These are phyloP conservation scores for Uria lomvia DNA, from an alignment of 2,113 vertebrate genomes.

Conservation along the genomic window DNA sequence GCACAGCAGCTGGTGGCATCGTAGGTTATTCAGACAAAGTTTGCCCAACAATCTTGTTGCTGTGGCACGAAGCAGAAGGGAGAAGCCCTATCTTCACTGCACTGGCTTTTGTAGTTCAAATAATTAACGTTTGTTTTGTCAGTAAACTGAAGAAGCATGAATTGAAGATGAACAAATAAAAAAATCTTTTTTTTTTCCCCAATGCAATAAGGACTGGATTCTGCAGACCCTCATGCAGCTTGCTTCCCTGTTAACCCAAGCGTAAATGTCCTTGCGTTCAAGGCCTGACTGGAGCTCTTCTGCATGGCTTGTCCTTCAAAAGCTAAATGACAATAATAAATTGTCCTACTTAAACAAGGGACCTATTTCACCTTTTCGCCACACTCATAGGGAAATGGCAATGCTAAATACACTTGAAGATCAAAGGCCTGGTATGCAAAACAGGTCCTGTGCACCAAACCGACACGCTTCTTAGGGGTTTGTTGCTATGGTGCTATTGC, in stretches of 20 bases:
- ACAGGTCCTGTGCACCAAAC: background rate
- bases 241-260: background rate
- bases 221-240: background rate
- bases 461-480: background rate
- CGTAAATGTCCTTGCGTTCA: background rate
- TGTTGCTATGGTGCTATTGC: background rate
- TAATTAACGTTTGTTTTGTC: background rate
- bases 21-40: background rate
- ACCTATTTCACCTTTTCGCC: background rate
- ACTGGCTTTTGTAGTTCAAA: background rate
- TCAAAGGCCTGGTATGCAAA: slow-evolving; percentile 20
- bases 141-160: background rate
- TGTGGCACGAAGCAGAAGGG: background rate
- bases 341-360: background rate
- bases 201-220: background rate
- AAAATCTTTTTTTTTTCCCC: fast-evolving
- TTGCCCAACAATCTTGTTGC: background rate
- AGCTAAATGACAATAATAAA: background rate
- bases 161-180: background rate
- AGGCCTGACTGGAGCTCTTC: background rate
- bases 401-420: background rate
- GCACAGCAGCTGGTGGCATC: background rate
- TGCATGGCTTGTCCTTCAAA: background rate
- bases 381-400: background rate
- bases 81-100: background rate